Conservation (phyloP, 2,888 invertebrate genomes). For the Thereva unica region DNA sequence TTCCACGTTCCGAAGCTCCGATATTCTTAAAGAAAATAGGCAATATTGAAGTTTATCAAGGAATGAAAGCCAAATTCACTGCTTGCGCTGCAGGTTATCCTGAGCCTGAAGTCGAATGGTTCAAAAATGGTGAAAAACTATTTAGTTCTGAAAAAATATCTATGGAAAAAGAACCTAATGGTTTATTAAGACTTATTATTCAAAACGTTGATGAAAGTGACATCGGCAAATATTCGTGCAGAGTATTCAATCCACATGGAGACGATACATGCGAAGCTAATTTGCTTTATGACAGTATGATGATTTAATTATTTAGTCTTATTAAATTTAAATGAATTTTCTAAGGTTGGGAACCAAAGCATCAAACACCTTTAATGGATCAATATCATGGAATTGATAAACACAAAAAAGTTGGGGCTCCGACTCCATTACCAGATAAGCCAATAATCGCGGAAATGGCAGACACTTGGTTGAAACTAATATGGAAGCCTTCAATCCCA, state of each 20-base stretch:
- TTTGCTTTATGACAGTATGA: constrained; percentile 76
- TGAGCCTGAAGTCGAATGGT: constrained; percentile 87
- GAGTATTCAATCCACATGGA: constrained; percentile 83
- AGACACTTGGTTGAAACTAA: constrained; percentile 82
- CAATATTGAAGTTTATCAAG: constrained; percentile 82
- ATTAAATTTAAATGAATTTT: background rate
- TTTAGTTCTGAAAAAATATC: constrained; percentile 81
- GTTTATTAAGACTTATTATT: constrained; percentile 80
- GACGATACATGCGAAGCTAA: constrained; percentile 79
- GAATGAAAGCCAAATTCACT: constrained; percentile 91
- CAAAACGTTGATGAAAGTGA: constrained; percentile 78
- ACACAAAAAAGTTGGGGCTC: constrained; percentile 79
- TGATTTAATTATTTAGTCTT: background rate
- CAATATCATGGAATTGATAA: constrained; percentile 85
- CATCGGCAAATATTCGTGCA: constrained; percentile 81
- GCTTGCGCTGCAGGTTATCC: constrained; percentile 87
- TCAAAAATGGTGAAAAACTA: constrained; percentile 75
- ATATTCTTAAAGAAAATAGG: constrained; percentile 87
- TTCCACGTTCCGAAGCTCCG: constrained; percentile 79
- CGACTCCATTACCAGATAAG: constrained; percentile 84
- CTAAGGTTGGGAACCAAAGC: constrained; percentile 54
- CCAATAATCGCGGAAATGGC: constrained; percentile 94
- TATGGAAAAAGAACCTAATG: constrained; percentile 73
- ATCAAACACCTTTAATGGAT: constrained; percentile 71
- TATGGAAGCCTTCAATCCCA: constrained; percentile 93